phyloP scores from a whole-genome alignment of 2,113 vertebrate genomes.

The Emydocephalus ijimae region DNA sequence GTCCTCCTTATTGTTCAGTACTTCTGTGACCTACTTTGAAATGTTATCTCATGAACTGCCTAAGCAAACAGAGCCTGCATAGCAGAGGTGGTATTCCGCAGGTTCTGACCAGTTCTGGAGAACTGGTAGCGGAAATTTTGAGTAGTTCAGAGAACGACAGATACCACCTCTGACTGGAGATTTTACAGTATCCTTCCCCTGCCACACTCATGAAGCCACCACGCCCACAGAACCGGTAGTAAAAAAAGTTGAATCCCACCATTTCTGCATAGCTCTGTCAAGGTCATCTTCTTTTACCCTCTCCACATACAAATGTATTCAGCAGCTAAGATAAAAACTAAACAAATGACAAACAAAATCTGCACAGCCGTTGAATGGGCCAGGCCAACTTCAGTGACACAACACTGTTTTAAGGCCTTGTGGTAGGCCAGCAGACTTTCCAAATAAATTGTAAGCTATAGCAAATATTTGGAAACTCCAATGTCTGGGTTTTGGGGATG shows the following conservation, averaged over 20 bases:
- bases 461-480: background rate
- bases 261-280: background rate
- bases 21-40: background rate
- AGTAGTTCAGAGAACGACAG: too few relatives aligned
- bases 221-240: too few relatives aligned
- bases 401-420: background rate
- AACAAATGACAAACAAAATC: background rate
- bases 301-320: background rate
- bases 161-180: too few relatives aligned
- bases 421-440: background rate
- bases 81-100: background rate
- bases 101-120: too few relatives aligned
- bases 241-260: too few relatives aligned
- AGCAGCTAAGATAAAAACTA: background rate
- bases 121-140: too few relatives aligned
- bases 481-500: background rate
- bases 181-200: too few relatives aligned
- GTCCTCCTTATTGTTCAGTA: background rate
- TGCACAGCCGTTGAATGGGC: background rate
- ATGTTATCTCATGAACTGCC: background rate
- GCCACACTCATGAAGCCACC: too few relatives aligned
- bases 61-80: background rate
- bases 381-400: background rate
- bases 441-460: background rate
- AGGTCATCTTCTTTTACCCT: background rate